These are phyloP conservation scores for Pteruthius melanotis DNA, from an alignment of 2,113 vertebrate genomes.

Conservation along the genomic window DNA sequence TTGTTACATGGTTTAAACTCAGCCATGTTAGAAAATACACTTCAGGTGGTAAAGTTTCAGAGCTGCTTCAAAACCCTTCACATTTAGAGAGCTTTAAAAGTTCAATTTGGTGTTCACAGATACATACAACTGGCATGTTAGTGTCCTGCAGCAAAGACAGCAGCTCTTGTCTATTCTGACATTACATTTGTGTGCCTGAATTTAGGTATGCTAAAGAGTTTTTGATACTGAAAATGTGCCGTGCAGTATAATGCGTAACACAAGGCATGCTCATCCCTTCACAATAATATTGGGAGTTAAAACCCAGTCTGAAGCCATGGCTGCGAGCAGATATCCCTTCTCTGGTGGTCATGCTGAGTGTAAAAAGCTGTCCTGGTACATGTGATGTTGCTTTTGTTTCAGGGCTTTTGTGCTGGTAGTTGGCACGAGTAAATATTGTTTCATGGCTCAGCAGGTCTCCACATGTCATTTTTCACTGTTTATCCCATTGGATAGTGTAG, in stretches of 20 bases:
- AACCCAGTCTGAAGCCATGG: neutral
- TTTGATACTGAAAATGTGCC: neutral
- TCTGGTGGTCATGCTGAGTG: neutral
- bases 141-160: neutral
- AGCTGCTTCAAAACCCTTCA: neutral
- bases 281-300: neutral
- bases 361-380: neutral
- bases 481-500: neutral
- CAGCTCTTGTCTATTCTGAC: neutral
- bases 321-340: neutral
- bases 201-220: neutral
- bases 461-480: neutral
- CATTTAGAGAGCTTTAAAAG: neutral
- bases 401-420: neutral
- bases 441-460: slow-evolving; percentile 17
- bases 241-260: neutral
- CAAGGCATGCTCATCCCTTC: neutral
- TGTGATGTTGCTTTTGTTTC: neutral
- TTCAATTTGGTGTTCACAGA: neutral
- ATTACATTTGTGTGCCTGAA: neutral
- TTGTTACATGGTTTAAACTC: neutral
- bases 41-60: neutral
- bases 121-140: too few relatives aligned
- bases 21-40: neutral
- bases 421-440: neutral